phyloP scores from a whole-genome alignment of 2,888 invertebrate genomes.

The Synanthedon andrenaeformis region DNA sequence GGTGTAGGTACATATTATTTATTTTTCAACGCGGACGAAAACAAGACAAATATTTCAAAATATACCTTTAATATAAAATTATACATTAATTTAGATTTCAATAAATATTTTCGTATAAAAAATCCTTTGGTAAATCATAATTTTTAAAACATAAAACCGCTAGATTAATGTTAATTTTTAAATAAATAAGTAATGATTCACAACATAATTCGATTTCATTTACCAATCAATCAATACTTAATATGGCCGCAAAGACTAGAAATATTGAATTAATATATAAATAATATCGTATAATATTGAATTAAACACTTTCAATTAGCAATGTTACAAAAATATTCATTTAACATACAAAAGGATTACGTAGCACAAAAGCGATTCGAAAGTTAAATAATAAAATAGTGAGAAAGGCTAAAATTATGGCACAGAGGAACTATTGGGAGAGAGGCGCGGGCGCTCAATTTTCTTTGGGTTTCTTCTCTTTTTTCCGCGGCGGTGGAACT shows the following conservation, averaged over 20 bases:
- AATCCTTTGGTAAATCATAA: slow-evolving; percentile 41
- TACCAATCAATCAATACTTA: neutral
- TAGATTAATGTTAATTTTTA: slow-evolving; percentile 1
- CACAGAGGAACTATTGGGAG: slow-evolving; percentile 56
- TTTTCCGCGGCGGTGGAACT: slow-evolving; percentile 68
- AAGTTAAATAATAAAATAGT: slow-evolving; percentile 33
- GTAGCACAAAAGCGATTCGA: slow-evolving; percentile 33
- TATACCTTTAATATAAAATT: slow-evolving; percentile 62
- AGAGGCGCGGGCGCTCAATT: slow-evolving; percentile 45
- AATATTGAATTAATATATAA: slow-evolving; percentile 23
- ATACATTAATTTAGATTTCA: slow-evolving; percentile 38
- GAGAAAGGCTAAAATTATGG: slow-evolving; percentile 52
- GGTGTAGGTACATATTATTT: no score
- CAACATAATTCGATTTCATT: neutral
- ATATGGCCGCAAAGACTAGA: slow-evolving; percentile 12
- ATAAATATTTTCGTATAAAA: slow-evolving; percentile 25
- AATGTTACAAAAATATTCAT: slow-evolving; percentile 16
- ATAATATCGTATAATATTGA: slow-evolving; percentile 14
- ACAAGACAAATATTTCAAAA: slow-evolving; percentile 31
- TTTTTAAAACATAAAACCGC: slow-evolving; percentile 26
- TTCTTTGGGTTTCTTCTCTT: slow-evolving; percentile 69
- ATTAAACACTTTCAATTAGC: slow-evolving; percentile 33
- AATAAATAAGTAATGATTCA: neutral
- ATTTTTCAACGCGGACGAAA: neutral
- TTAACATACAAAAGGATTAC: slow-evolving; percentile 44